Percentiles rank a stretch among this genome's conserved stretches.
Conservation (phyloP, 2,888 invertebrate genomes). For the Hymenopus coronatus region DNA sequence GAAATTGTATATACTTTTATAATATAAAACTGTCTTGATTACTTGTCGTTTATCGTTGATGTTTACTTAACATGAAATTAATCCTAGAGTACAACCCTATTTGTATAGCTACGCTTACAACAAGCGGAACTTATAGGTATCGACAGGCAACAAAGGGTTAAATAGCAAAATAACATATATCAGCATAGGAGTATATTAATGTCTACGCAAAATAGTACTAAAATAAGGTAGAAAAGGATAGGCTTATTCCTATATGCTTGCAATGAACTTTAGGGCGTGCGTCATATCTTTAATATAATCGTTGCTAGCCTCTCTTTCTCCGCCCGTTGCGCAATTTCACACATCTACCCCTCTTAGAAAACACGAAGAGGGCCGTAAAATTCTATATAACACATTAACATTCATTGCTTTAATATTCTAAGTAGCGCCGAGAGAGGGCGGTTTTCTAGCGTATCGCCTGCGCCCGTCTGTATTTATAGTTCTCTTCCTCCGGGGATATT, state of each 20-base stretch:
- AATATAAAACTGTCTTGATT: too few relatives aligned
- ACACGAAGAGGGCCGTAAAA: not conserved
- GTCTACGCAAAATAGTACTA: too few relatives aligned
- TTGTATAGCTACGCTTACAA: too few relatives aligned
- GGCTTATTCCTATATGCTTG: not conserved
- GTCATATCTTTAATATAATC: not conserved
- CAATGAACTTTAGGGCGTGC: not conserved
- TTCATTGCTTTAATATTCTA: slow-evolving; percentile 4
- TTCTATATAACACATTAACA: slow-evolving; percentile 1
- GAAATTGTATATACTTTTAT: too few relatives aligned
- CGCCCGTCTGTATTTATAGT: not conserved
- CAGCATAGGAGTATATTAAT: too few relatives aligned
- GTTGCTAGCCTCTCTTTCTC: not conserved
- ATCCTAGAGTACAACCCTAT: too few relatives aligned
- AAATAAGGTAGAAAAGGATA: too few relatives aligned
- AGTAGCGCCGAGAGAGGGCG: not conserved
- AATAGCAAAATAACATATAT: too few relatives aligned
- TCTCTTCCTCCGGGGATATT: not conserved
- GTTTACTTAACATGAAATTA: too few relatives aligned
- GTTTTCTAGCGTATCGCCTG: not conserved
- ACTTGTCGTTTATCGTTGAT: too few relatives aligned
- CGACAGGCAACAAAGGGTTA: too few relatives aligned
- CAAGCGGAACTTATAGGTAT: too few relatives aligned
- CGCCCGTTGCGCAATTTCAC: not conserved
- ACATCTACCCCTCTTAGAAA: not conserved